phyloP scores from a whole-genome alignment of 2,888 invertebrate genomes.

The Lasioglossum oenotherae region DNA sequence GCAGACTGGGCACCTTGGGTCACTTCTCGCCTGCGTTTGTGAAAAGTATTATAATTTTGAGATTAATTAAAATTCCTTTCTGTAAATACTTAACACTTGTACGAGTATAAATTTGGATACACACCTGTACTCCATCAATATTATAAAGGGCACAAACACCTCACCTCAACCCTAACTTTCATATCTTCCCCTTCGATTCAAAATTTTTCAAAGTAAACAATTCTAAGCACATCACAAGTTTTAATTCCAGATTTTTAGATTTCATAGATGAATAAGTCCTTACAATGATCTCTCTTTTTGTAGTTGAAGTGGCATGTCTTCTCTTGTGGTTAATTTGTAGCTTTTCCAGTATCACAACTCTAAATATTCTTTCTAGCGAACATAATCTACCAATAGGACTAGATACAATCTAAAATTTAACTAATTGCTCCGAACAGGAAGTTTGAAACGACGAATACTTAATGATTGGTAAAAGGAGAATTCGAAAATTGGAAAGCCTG shows the following conservation, averaged over 20 bases:
- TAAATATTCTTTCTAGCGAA: too few relatives aligned
- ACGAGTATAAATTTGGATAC: neutral
- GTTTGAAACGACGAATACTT: neutral
- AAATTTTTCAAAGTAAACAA: neutral
- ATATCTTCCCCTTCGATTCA: neutral
- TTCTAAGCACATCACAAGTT: neutral
- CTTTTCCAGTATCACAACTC: too few relatives aligned
- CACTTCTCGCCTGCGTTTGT: neutral
- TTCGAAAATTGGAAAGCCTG: too few relatives aligned
- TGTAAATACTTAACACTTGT: neutral
- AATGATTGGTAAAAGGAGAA: neutral
- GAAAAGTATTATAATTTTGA: neutral
- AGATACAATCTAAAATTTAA: neutral
- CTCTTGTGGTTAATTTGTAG: neutral
- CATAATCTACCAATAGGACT: neutral
- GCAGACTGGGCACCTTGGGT: neutral
- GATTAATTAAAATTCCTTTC: neutral
- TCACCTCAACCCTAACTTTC: neutral
- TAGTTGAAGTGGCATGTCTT: neutral
- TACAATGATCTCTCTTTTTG: neutral
- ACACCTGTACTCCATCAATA: neutral
- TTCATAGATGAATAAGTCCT: neutral
- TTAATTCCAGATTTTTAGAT: neutral
- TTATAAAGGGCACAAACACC: too few relatives aligned
- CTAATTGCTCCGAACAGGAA: neutral